These are phyloP conservation scores for Anseranas semipalmata DNA, from an alignment of 2,113 vertebrate species.

Conservation along the genomic window DNA sequence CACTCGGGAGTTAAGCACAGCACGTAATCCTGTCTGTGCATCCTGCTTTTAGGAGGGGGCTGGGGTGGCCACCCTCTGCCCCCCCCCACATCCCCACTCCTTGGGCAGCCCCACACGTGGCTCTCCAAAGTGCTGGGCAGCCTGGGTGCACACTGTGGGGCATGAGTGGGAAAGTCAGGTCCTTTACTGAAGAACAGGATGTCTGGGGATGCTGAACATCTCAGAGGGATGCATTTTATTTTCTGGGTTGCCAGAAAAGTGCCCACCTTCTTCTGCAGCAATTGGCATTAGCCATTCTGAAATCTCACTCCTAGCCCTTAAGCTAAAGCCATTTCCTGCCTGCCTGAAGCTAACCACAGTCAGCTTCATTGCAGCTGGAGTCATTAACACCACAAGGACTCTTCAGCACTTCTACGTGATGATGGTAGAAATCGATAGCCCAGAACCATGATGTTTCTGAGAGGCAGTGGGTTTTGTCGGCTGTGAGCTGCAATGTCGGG, in stretches of 20 bases:
- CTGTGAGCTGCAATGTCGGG: neutral
- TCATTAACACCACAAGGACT: neutral
- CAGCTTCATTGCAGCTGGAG: neutral
- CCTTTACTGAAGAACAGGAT: neutral
- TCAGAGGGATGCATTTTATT: neutral
- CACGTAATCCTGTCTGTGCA: neutral
- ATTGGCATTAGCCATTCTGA: accelerated
- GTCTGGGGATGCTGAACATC: neutral
- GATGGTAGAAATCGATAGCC: accelerated
- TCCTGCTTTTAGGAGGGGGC: neutral
- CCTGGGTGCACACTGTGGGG: neutral
- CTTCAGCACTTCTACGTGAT: accelerated
- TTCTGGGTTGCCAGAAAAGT: neutral
- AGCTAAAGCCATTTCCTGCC: neutral
- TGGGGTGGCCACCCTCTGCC: neutral
- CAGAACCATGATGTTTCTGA: neutral
- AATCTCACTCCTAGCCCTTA: neutral
- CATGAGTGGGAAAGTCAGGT: neutral
- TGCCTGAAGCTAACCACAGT: neutral
- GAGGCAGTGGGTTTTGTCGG: neutral
- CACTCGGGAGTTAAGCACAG: neutral
- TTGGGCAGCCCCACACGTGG: neutral
- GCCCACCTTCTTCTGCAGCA: neutral
- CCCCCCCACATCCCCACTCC: neutral
- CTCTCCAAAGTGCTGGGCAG: neutral